phyloP scores from a whole-genome alignment of 2,113 vertebrate genomes.

The Lanius collurio region DNA sequence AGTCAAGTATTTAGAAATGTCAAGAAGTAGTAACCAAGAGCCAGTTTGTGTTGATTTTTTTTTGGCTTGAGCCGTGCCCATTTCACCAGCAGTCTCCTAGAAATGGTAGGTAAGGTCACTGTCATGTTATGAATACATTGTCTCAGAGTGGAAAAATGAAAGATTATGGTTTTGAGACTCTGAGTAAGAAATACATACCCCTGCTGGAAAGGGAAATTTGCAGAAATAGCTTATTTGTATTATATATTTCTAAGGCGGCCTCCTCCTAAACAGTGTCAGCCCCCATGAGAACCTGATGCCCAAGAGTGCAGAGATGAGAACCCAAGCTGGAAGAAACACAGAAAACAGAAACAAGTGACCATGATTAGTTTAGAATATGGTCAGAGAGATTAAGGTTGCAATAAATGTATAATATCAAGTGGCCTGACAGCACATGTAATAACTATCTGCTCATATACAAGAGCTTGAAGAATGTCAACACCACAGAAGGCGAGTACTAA shows the following conservation, averaged over 20 bases:
- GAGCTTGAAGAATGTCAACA: slow-evolving; percentile 16
- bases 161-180: not conserved
- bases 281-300: not conserved
- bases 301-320: not conserved
- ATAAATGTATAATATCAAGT: not conserved
- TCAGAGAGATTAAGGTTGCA: not conserved
- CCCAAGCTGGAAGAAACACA: not conserved
- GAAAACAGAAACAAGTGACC: not conserved
- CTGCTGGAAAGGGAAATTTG: not conserved
- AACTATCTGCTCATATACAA: not conserved
- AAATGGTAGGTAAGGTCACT: not conserved
- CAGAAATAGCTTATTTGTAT: not conserved
- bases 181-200: not conserved
- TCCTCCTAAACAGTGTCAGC: not conserved
- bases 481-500: slow-evolving; percentile 32
- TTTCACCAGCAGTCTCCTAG: not conserved
- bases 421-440: not conserved
- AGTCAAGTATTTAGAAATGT: not conserved
- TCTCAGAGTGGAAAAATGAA: not conserved
- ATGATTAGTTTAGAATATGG: not conserved
- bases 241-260: not conserved
- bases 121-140: not conserved
- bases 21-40: not conserved
- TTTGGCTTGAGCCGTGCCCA: not conserved
- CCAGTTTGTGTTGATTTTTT: not conserved